Percentiles rank a stretch among this genome's conserved stretches.
These are phyloP conservation scores for Coecobrya sp. DNA, from an alignment of 2,888 invertebrate species.

Conservation along the genomic window DNA sequence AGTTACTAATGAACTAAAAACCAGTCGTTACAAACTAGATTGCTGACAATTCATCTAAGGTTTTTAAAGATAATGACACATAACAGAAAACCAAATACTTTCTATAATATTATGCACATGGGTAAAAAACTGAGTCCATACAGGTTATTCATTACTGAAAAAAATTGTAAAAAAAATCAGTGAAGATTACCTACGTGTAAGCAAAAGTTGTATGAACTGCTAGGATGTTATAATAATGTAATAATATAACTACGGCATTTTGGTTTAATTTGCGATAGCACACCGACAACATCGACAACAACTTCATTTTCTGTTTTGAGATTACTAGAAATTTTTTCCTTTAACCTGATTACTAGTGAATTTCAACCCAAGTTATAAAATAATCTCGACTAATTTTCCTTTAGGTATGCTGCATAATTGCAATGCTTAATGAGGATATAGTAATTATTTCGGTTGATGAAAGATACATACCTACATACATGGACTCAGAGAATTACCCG, in stretches of 20 bases:
- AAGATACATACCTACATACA: not conserved
- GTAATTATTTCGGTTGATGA: constrained; percentile 52
- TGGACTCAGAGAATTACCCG: not conserved
- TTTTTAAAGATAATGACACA: constrained; percentile 39
- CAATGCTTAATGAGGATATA: constrained; percentile 38
- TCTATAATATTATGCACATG: not conserved
- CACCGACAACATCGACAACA: constrained; percentile 13
- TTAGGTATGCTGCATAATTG: not conserved
- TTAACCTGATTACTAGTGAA: constrained; percentile 44
- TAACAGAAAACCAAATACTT: constrained; percentile 17
- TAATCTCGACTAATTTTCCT: constrained; percentile 43
- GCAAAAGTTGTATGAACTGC: not conserved
- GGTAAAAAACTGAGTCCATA: not conserved
- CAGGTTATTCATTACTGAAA: constrained; percentile 1
- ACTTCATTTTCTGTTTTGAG: constrained; percentile 21
- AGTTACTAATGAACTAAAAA: constrained; percentile 8
- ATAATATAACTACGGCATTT: constrained; percentile 9
- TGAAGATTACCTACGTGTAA: not conserved
- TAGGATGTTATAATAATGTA: not conserved
- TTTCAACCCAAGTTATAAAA: constrained; percentile 18
- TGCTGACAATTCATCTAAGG: constrained; percentile 30
- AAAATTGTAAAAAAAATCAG: not conserved
- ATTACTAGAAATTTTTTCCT: constrained; percentile 34
- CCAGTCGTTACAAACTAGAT: constrained; percentile 37
- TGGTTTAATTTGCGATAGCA: constrained; percentile 45